Evolutionary conservation across 2,113 vertebrate genomes (phyloP), one percentile per base, ranked within the genome.

Genomic region (Alces alces): DNA sequence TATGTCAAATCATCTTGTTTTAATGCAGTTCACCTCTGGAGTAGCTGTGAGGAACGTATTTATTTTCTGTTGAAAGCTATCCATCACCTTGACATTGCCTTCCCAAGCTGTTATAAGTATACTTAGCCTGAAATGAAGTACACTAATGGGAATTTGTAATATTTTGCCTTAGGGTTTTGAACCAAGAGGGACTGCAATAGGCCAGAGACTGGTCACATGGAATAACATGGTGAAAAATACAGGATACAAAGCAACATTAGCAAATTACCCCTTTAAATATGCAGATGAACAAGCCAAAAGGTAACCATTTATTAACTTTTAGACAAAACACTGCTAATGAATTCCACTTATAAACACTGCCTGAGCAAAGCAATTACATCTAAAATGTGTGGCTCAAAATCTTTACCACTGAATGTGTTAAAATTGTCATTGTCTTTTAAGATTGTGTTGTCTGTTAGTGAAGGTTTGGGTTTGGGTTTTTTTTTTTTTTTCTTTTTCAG

Each of bases 171-270:
- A 99, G 99, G 99, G 99, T 85, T 99, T 99, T 97, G 99, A 99
- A 98, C 99, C 99, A 45, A 99, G 99, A 97, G 99, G 99, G 88
- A 99, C 99, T 0, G 99, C 99, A 43, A 99, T 99, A 98, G 99
- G 99, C 88, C 99, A 99, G 98, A 99, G 99, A n/a, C 97, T 99
- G 98, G 99, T 99, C 96, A 99, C 99, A 0, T 99, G 99, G 99
- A 99, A 99, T 98, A 99, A 99, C 93, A 99, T 99, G 99, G 99
- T 99, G 99, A 99, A 99, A 98, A 99, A 99, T 93, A 99, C 99
- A 0, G 99, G 99, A 2, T 99, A 99, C 98, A 99, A 99, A 99
- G 99, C 99, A 70, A 99, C 99, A 0, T 98, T 99, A 97, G 99
- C 99, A 70, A 99, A 99, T 98, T 99, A 99, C 86, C 99, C 99